These are phyloP conservation scores for Pecten maximus DNA, from an alignment of 2,888 invertebrate species.

Conservation along the genomic window DNA sequence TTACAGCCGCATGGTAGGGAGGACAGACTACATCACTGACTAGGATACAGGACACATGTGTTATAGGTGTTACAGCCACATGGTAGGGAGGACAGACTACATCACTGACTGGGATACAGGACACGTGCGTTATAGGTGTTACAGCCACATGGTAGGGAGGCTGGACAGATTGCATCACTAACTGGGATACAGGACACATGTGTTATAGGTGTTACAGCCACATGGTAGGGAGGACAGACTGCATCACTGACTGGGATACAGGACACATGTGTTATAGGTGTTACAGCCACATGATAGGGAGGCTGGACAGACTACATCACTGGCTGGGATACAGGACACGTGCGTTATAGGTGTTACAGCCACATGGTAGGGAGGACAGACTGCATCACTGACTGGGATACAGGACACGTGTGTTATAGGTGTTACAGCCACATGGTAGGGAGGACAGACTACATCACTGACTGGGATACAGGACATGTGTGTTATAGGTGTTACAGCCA, in stretches of 20 bases:
- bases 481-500: neutral
- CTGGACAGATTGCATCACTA: neutral
- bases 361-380: neutral
- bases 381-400: neutral
- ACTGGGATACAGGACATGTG: neutral
- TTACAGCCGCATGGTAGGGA: neutral
- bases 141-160: neutral
- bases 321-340: neutral
- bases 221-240: neutral
- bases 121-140: neutral
- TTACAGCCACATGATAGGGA: neutral
- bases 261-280: neutral
- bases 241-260: neutral
- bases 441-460: conserved; percentile 7
- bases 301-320: neutral
- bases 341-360: too few species aligned
- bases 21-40: neutral
- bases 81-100: neutral
- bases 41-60: neutral
- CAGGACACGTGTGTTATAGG: neutral
- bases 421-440: neutral
- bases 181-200: neutral
- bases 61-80: neutral
- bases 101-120: neutral
- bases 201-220: neutral